phyloP scores from a whole-genome alignment of 2,888 invertebrate genomes.

The Junonia oenone region DNA sequence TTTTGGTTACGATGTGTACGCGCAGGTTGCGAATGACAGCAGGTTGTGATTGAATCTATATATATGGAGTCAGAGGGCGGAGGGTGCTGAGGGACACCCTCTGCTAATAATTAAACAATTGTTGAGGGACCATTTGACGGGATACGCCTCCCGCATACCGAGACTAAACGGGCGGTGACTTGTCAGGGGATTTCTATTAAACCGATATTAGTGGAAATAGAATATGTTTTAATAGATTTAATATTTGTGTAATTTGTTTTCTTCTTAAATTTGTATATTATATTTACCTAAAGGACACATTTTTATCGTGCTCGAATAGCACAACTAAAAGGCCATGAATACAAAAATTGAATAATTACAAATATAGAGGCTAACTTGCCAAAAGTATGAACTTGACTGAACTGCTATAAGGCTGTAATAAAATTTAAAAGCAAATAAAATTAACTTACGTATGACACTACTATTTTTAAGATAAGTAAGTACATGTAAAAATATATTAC shows the following conservation, averaged over 20 bases:
- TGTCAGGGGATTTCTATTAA: background rate
- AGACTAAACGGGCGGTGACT: constrained; percentile 1
- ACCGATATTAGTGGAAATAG: background rate
- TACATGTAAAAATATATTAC: no score
- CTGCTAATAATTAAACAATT: constrained; percentile 48
- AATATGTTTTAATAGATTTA: background rate
- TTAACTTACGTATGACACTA: no score
- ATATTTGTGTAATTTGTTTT: background rate
- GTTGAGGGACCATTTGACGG: constrained; percentile 28
- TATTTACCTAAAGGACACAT: no score
- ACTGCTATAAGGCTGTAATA: no score
- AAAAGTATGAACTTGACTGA: no score
- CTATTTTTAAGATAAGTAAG: no score
- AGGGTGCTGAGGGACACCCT: constrained; percentile 38
- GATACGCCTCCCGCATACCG: constrained; percentile 18
- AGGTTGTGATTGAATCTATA: constrained; percentile 17
- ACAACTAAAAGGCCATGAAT: no score
- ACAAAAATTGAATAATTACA: no score
- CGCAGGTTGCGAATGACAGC: constrained; percentile 15
- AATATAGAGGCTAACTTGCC: no score
- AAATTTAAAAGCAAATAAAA: no score
- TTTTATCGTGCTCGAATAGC: no score
- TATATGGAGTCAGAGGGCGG: constrained; percentile 21
- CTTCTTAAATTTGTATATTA: no score
- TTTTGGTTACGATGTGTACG: background rate